phyloP scores from a whole-genome alignment of 2,888 invertebrate genomes.

The Adineta ricciae region DNA sequence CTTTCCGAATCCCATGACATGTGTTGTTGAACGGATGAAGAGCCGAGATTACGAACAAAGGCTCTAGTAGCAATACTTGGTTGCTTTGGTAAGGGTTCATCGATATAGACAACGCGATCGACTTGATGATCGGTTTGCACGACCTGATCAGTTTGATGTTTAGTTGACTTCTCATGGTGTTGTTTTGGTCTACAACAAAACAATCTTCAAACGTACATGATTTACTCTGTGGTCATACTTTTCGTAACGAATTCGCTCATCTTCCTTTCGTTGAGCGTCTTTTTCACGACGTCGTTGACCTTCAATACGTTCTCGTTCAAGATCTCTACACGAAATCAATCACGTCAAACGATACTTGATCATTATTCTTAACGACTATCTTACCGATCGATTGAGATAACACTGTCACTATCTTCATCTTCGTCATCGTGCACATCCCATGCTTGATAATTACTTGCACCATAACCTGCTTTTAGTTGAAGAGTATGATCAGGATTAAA shows the following conservation, averaged over 20 bases:
- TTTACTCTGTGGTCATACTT: background rate
- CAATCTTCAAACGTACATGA: background rate
- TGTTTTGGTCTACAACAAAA: background rate
- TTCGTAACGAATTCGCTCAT: background rate
- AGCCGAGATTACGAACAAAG: conserved; percentile 1
- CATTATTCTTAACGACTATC: background rate
- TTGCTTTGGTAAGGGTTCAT: background rate
- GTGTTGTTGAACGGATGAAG: background rate
- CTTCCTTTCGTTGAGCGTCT: background rate
- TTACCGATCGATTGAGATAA: conserved; percentile 14
- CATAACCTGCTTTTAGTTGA: background rate
- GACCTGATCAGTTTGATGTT: background rate
- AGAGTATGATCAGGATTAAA: background rate
- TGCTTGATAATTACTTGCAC: background rate
- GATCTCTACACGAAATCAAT: background rate
- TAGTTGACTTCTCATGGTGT: background rate
- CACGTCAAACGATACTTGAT: background rate
- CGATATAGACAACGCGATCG: background rate
- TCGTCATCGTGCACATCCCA: background rate
- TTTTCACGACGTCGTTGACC: conserved; percentile 2
- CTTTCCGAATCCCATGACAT: conserved; percentile 9
- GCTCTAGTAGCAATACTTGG: background rate
- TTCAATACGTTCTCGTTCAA: background rate
- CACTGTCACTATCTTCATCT: background rate
- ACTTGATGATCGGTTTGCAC: background rate